Conservation (phyloP, 30 jellyfish, hydroid and myxozoan genomes). For the Mastigias papua region DNA sequence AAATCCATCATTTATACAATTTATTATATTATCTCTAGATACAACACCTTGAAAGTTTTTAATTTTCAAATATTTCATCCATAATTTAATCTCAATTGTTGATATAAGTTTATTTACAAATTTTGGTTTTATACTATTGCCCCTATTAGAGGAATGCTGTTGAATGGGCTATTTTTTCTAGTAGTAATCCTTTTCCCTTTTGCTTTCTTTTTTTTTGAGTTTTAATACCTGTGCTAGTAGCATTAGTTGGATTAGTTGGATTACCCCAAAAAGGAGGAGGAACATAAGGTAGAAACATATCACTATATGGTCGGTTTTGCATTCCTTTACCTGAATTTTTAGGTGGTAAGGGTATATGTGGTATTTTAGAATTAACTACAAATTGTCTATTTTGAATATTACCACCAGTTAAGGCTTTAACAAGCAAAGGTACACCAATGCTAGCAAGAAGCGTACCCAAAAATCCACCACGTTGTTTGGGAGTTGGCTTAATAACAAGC, state of each 20-base stretch:
- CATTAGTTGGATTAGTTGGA: not conserved
- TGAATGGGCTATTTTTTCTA: conserved; percentile 63
- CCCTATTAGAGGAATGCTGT: conserved; percentile 29
- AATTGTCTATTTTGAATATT: conserved; percentile 1
- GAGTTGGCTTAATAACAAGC: conserved; percentile 38
- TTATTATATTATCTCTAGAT: conserved; percentile 9
- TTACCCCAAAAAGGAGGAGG: not conserved
- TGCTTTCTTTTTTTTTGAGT: conserved; percentile 11
- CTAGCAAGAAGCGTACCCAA: conserved; percentile 41
- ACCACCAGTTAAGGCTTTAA: no score
- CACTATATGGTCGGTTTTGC: conserved; percentile 20
- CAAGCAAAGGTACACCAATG: no score
- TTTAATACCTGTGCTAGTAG: not conserved
- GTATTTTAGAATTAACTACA: not conserved
- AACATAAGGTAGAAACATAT: not conserved
- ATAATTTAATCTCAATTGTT: conserved; percentile 4
- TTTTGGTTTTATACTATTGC: conserved; percentile 30
- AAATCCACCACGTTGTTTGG: conserved; percentile 49
- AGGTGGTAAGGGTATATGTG: not conserved
- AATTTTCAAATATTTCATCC: conserved; percentile 43
- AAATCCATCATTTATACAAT: not conserved
- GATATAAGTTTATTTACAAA: conserved; percentile 25
- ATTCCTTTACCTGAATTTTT: conserved; percentile 17
- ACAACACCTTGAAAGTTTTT: conserved; percentile 34
- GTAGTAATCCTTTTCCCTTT: conserved; percentile 23